Evolutionary conservation across 2,797 vertebrate genomes (phyloP).

Genomic region (Platalea minor): DNA sequence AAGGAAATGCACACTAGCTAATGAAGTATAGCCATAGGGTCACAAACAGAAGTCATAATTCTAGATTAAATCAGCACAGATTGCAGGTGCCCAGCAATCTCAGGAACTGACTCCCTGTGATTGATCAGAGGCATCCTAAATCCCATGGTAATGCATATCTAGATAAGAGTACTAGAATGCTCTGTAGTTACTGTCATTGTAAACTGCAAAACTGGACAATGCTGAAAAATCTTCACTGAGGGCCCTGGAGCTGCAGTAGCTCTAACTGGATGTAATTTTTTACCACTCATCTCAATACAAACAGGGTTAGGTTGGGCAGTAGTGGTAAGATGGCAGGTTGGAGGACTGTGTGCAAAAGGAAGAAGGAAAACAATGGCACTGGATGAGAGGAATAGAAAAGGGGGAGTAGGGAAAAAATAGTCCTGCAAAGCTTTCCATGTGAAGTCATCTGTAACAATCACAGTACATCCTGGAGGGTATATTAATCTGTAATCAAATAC

Average conservation of each 20-base stretch:
- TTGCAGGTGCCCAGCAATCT: not conserved
- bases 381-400: not conserved
- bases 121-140: not conserved
- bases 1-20: conserved; percentile 11
- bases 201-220: not conserved
- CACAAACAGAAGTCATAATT: conserved; percentile 8
- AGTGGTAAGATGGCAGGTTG: not conserved
- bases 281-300: not conserved
- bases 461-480: not conserved
- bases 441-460: not conserved
- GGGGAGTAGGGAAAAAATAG: accelerated
- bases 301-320: not conserved
- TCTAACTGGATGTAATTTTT: not conserved
- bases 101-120: not conserved
- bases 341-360: not conserved
- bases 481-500: not conserved
- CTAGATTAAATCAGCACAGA: conserved; percentile 8
- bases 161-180: not conserved
- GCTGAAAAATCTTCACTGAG: not conserved
- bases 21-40: conserved; percentile 10
- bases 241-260: not conserved
- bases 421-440: not conserved
- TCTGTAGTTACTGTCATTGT: not conserved
- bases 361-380: not conserved
- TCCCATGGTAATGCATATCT: not conserved